A percentile compares a stretch with the other conserved stretches of the same genome.
phyloP scores from a whole-genome alignment of 1,140 invertebrate genomes.

The Neodiprion lecontei region DNA sequence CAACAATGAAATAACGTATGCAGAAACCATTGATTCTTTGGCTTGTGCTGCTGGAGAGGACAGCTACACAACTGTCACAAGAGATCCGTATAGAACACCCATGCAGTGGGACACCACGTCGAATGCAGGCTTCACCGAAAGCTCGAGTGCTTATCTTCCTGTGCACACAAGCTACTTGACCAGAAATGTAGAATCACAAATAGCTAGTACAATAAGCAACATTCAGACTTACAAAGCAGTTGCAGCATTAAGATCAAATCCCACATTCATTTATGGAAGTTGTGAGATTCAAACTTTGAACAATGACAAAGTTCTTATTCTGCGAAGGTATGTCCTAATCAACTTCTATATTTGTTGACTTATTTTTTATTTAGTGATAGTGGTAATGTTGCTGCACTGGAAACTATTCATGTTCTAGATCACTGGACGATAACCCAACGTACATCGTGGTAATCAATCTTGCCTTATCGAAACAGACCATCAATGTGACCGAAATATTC shows the following conservation, averaged over 20 bases:
- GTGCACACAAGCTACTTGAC: conserved; percentile 63
- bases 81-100: conserved; percentile 70
- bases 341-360: neutral
- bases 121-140: conserved; percentile 71
- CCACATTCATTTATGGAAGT: conserved; percentile 54
- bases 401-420: conserved; percentile 41
- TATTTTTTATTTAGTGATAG: neutral
- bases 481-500: conserved; percentile 54
- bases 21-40: conserved; percentile 64
- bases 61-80: conserved; percentile 48
- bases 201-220: conserved; percentile 52
- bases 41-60: conserved; percentile 61
- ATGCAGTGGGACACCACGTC: conserved; percentile 74
- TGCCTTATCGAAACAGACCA: conserved; percentile 44
- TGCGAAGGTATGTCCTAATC: conserved; percentile 54
- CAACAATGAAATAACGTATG: conserved; percentile 59
- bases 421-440: conserved; percentile 52
- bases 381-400: neutral
- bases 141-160: conserved; percentile 72
- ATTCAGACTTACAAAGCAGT: conserved; percentile 62
- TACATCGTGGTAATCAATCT: conserved; percentile 63
- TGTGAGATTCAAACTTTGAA: conserved; percentile 48
- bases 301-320: conserved; percentile 52
- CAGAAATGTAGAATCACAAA: conserved; percentile 62
- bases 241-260: conserved; percentile 50